Evolutionary conservation across 2,797 vertebrate genomes (phyloP), one percentile per base, ranked within the genome.

Genomic region (Lophotriccus pileatus): DNA sequence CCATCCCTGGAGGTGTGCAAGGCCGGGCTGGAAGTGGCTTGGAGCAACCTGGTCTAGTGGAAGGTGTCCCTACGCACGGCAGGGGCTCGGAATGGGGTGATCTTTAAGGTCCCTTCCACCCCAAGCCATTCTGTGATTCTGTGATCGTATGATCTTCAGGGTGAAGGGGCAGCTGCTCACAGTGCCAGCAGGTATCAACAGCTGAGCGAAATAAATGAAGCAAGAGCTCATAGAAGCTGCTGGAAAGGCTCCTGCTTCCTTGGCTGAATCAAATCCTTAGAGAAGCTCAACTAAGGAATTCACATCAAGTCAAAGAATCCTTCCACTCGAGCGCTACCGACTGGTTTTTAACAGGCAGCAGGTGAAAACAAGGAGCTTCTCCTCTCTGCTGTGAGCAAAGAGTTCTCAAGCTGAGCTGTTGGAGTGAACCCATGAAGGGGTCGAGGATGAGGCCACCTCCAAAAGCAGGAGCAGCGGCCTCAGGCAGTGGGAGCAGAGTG

Each of bases 271-370:
- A 70, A 90, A 22, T 23, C 58, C 46, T 84, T 28, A 23, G 66
- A 67, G 69, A 52, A 87, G 32, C 12, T 78, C 59, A 34, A 32
- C 8, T 17, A 21, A 60, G 22, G 44, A 73, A 49, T 46, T 50
- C 70, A 56, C 32, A 64, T 60, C 21, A 34, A 81, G 41, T 10
- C 74, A 74, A 58, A 77, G 32, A 23, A 21, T 60, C 47, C 79
- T 84, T 70, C 44, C 39, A 70, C 18, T 77, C 0, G 0, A 63
- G 41, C 5, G 1, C 39, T 27, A 2, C 24, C 0, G 0, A 37
- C 36, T 49, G 60, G 18, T 74, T 50, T 82, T 22, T 8, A 49
- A 21, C 44, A 58, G 74, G n/a, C 53, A 81, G 39, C 47, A 34
- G 39, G 7, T 14, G 36, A 36, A 44, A 58, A 43, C 11, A 39